A percentile compares a stretch with the other conserved stretches of the same genome.
phyloP scores from a whole-genome alignment of 1,140 invertebrate species.

The Drosophila cardini region DNA sequence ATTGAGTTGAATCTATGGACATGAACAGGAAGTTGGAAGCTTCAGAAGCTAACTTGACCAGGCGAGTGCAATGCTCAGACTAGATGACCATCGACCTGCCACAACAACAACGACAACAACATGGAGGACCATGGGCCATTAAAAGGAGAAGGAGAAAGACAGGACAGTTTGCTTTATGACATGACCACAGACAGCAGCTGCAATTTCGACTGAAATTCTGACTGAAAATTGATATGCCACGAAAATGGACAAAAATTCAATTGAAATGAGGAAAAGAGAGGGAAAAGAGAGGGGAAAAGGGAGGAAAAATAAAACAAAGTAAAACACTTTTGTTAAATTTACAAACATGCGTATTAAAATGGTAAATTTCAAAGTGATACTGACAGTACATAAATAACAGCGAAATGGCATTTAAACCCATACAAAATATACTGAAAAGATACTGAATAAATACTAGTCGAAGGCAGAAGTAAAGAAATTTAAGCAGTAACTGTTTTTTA shows the following conservation, averaged over 20 bases:
- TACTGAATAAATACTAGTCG: no score
- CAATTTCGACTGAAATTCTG: not conserved
- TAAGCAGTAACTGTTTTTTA: no score
- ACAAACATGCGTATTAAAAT: not conserved
- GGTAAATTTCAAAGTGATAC: no score
- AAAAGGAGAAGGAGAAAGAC: not conserved
- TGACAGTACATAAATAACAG: no score
- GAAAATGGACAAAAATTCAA: constrained; percentile 31
- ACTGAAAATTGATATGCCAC: constrained; percentile 45
- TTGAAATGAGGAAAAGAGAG: not conserved
- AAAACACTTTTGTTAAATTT: not conserved
- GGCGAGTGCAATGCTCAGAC: constrained; percentile 30
- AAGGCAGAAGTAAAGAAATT: no score
- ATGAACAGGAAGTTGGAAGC: constrained; percentile 39
- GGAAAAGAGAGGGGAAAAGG: no score
- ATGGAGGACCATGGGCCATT: constrained; percentile 29
- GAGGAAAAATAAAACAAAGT: no score
- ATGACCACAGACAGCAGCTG: constrained; percentile 65
- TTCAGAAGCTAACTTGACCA: constrained; percentile 25
- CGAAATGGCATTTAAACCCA: no score
- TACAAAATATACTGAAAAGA: no score
- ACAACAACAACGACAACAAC: constrained; percentile 17
- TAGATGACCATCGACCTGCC: constrained; percentile 38
- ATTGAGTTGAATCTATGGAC: constrained; percentile 53
- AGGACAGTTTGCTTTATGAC: constrained; percentile 60